These are phyloP conservation scores for Grallaria varia DNA, from an alignment of 2,113 vertebrate species.

Conservation along the genomic window DNA sequence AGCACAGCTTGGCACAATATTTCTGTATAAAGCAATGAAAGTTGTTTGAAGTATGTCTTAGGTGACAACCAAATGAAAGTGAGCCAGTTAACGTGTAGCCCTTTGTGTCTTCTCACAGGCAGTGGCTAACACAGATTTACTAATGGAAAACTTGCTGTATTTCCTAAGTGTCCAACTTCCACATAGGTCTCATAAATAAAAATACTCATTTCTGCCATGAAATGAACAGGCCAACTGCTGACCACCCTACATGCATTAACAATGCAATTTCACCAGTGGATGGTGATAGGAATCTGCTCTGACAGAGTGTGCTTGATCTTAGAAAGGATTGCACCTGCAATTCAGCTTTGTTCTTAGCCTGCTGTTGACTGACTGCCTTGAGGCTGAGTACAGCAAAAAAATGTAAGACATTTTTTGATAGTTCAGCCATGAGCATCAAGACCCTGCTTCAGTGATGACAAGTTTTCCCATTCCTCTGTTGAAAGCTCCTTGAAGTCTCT, in stretches of 20 bases:
- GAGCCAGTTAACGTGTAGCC: fast-evolving
- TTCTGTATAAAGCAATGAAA: background rate
- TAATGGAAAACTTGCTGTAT: background rate
- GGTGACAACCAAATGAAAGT: background rate
- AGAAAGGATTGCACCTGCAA: background rate
- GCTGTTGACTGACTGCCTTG: background rate
- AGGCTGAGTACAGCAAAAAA: background rate
- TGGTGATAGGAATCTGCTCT: background rate
- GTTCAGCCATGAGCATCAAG: background rate
- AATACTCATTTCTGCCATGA: background rate
- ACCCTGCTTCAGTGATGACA: background rate
- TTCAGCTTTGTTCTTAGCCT: background rate
- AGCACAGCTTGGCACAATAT: background rate
- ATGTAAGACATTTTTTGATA: background rate
- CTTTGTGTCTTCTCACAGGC: background rate
- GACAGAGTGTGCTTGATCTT: background rate
- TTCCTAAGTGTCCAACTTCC: background rate
- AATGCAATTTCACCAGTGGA: background rate
- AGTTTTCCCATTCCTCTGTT: background rate
- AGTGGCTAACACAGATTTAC: background rate
- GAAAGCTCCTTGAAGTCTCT: background rate
- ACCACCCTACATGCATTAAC: background rate
- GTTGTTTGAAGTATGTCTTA: background rate
- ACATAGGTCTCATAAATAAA: background rate
- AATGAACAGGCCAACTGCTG: background rate